Conservation (phyloP, 2,113 vertebrate species). For the Herpetotheres cachinnans region DNA sequence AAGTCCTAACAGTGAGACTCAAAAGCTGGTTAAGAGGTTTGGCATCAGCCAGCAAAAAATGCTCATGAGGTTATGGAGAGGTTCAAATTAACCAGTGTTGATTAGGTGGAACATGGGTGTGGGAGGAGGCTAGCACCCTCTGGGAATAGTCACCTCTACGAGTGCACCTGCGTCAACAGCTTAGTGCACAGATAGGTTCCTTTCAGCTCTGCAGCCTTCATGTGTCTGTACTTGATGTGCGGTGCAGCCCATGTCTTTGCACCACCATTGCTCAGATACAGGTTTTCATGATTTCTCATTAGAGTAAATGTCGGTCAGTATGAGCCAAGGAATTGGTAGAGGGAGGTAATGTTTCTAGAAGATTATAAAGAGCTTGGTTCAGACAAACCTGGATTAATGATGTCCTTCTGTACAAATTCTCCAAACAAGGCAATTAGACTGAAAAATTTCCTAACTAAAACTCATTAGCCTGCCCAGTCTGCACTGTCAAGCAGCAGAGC, state of each 20-base stretch:
- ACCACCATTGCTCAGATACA: neutral
- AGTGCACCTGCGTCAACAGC: neutral
- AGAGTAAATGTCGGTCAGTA: neutral
- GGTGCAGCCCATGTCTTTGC: rapidly evolving
- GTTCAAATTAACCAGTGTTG: neutral
- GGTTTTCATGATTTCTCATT: neutral
- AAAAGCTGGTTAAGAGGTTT: neutral
- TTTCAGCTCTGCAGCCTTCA: neutral
- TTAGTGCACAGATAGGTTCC: neutral
- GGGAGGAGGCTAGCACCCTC: neutral
- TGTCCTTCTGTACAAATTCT: neutral
- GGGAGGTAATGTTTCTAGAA: neutral
- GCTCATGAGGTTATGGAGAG: neutral
- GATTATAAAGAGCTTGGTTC: neutral
- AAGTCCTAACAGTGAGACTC: neutral
- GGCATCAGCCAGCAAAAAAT: neutral
- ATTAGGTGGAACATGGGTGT: neutral
- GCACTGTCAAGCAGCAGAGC: neutral
- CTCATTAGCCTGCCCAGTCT: neutral
- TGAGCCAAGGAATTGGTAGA: neutral
- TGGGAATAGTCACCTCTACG: rapidly evolving
- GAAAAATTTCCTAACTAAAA: neutral
- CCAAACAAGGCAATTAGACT: neutral
- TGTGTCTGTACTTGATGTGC: neutral
- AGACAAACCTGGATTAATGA: neutral